Percentiles rank a stretch among this genome's conserved stretches.
Evolutionary conservation across 2,113 vertebrate genomes (phyloP).

Genomic region (Cottus gobio): DNA sequence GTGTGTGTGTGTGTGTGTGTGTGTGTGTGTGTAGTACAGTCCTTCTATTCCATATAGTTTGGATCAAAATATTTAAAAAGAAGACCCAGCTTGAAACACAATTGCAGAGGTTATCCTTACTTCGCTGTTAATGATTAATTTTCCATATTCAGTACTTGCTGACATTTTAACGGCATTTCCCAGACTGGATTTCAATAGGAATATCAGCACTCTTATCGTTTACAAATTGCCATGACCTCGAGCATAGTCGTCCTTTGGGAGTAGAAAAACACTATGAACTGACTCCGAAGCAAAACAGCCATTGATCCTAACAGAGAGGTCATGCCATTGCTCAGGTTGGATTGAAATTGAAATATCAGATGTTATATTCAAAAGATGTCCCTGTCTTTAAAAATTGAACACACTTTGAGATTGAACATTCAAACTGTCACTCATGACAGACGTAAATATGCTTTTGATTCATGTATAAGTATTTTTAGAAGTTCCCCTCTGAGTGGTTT

Average conservation of each 20-base stretch:
- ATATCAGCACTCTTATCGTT: constrained; percentile 29
- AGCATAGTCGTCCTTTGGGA: constrained; percentile 24
- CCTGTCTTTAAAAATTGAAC: not conserved
- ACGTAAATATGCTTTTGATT: not conserved
- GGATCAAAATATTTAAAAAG: constrained; percentile 1
- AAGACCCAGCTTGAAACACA: not conserved
- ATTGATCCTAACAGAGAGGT: not conserved
- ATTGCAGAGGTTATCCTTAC: not conserved
- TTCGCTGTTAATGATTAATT: constrained; percentile 1
- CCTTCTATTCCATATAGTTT: not conserved
- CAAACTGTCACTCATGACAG: not conserved
- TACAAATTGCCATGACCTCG: constrained; percentile 19
- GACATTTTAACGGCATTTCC: constrained; percentile 13
- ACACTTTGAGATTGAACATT: constrained; percentile 2
- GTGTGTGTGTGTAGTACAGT: not conserved
- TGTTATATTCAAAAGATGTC: not conserved
- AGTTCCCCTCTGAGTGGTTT: constrained; percentile 10
- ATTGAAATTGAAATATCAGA: not conserved
- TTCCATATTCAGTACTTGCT: constrained; percentile 3
- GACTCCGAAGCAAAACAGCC: constrained; percentile 2
- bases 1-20: no score
- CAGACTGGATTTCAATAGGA: constrained; percentile 34
- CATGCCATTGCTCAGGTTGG: not conserved
- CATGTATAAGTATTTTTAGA: not conserved
- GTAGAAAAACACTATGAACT: constrained; percentile 32